Percentiles rank a stretch among this genome's conserved stretches.
Conservation (phyloP, 1,140 invertebrate genomes). For the Cyrtorhinus lividipennis region DNA sequence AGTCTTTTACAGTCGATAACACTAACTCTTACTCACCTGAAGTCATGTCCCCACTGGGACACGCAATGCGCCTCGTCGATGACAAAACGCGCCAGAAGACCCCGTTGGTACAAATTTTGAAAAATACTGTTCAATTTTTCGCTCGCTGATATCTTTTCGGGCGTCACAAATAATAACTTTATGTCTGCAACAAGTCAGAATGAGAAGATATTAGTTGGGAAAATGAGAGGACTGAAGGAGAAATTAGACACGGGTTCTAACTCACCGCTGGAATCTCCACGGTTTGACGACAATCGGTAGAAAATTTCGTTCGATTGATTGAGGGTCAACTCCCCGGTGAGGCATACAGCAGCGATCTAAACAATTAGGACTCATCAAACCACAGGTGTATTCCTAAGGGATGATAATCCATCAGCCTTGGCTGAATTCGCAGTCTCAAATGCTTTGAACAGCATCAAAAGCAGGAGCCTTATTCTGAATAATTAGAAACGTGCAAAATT, state of each 20-base stretch:
- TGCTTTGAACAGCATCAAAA: too few relatives aligned
- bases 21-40: conserved; percentile 40
- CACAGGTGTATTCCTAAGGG: too few relatives aligned
- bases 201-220: background rate
- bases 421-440: too few relatives aligned
- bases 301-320: conserved; percentile 48
- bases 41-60: conserved; percentile 57
- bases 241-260: background rate
- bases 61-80: conserved; percentile 69
- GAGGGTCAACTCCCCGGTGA: conserved; percentile 51
- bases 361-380: too few relatives aligned
- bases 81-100: conserved; percentile 61
- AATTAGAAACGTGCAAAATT: too few relatives aligned
- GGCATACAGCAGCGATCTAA: conserved; percentile 60
- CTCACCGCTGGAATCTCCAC: conserved; percentile 18
- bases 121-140: conserved; percentile 31
- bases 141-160: conserved; percentile 69
- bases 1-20: too few relatives aligned
- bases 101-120: conserved; percentile 34
- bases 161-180: conserved; percentile 89
- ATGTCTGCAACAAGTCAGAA: conserved; percentile 32
- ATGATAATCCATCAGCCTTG: too few relatives aligned
- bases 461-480: too few relatives aligned
- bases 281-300: conserved; percentile 38
- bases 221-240: background rate